phyloP scores from a whole-genome alignment of 2,113 vertebrate genomes.

The Cisticola juncidis region DNA sequence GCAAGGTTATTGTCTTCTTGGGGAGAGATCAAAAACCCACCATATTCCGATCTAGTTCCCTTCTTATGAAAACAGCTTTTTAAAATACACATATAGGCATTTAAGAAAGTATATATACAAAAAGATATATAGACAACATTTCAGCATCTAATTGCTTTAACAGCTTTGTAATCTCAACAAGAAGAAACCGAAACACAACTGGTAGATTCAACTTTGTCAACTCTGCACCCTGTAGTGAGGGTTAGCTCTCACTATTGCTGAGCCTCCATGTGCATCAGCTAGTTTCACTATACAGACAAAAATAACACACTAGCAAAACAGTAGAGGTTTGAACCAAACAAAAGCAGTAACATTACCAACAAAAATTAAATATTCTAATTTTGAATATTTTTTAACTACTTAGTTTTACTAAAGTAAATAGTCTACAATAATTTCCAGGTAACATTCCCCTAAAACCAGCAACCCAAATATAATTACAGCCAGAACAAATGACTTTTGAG shows the following conservation, averaged over 20 bases:
- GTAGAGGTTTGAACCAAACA: not conserved
- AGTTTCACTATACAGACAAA: slow-evolving; percentile 33
- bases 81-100: not conserved
- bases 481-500: not conserved
- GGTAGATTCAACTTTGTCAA: not conserved
- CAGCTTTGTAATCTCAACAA: not conserved
- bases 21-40: not conserved
- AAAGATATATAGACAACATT: not conserved
- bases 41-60: not conserved
- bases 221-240: not conserved
- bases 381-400: not conserved
- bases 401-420: not conserved
- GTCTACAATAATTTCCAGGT: not conserved
- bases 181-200: not conserved
- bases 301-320: not conserved
- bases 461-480: not conserved
- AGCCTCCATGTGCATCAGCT: slow-evolving; percentile 23
- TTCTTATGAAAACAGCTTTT: not conserved
- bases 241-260: slow-evolving; percentile 1
- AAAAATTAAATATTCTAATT: not conserved
- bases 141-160: not conserved
- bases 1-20: not conserved
- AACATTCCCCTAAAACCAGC: not conserved
- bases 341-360: not conserved
- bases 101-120: not conserved